phyloP scores from a whole-genome alignment of 2,797 vertebrate species.

The Rhinatrema bivittatum region DNA sequence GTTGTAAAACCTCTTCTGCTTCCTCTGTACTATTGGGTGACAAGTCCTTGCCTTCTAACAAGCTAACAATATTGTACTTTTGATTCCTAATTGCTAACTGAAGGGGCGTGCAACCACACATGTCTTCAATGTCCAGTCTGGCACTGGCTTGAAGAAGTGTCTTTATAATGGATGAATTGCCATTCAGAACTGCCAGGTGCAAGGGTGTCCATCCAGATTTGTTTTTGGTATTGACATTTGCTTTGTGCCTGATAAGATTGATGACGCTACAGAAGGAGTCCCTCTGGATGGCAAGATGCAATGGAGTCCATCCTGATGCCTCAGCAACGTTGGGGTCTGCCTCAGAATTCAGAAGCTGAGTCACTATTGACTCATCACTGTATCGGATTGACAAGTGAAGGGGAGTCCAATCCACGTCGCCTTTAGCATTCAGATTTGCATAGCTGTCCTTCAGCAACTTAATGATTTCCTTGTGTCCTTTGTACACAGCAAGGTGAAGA shows the following conservation, averaged over 20 bases:
- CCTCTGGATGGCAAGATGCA: constrained; percentile 66
- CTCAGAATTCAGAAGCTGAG: constrained; percentile 52
- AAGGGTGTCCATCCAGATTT: constrained; percentile 57
- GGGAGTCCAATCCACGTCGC: constrained; percentile 65
- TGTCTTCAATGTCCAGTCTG: constrained; percentile 42
- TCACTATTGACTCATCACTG: constrained; percentile 42
- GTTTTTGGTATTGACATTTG: constrained; percentile 61
- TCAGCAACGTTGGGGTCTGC: constrained; percentile 61
- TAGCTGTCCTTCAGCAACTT: constrained; percentile 55
- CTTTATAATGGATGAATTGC: constrained; percentile 56
- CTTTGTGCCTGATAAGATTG: constrained; percentile 58
- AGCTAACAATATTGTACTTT: constrained; percentile 47
- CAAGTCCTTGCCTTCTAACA: constrained; percentile 41
- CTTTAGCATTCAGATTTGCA: constrained; percentile 44
- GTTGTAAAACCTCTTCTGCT: not conserved
- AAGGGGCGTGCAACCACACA: constrained; percentile 56
- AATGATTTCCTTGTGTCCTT: constrained; percentile 60
- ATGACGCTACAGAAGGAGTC: constrained; percentile 56
- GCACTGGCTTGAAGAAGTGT: constrained; percentile 66
- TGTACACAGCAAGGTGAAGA: constrained; percentile 70
- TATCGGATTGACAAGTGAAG: constrained; percentile 73
- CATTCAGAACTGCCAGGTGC: constrained; percentile 67
- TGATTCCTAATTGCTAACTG: constrained; percentile 52
- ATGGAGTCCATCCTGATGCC: constrained; percentile 60
- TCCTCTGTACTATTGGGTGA: not conserved